A percentile compares a stretch with the other conserved stretches of the same genome.
These are phyloP conservation scores for Boloria euphrosyne DNA, from an alignment of 2,888 invertebrate species.

Conservation along the genomic window DNA sequence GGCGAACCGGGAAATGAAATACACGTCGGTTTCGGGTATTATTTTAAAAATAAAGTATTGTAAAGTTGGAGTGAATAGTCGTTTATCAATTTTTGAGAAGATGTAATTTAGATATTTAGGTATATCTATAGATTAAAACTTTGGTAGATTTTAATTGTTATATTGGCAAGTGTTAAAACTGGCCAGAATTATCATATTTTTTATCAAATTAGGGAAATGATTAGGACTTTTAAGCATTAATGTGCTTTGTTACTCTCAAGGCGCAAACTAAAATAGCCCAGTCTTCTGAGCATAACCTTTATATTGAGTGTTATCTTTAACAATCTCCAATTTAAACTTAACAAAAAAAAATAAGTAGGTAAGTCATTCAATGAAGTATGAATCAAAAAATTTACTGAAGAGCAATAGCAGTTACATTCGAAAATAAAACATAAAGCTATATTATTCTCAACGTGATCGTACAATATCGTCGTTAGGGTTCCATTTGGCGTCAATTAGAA, in stretches of 20 bases:
- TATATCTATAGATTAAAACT: no score
- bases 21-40: conserved; percentile 48
- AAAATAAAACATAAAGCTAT: conserved; percentile 25
- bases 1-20: conserved; percentile 48
- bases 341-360: no score
- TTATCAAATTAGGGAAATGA: no score
- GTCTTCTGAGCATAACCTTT: no score
- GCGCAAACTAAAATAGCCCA: no score
- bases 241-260: no score
- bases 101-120: background rate
- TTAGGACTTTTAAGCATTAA: no score
- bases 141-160: no score
- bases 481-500: conserved; percentile 72
- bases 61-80: background rate
- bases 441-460: conserved; percentile 46
- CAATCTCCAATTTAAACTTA: no score
- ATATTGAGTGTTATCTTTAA: no score
- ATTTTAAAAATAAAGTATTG: conserved; percentile 3
- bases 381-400: background rate
- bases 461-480: conserved; percentile 69
- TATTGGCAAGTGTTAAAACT: no score
- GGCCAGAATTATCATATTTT: no score
- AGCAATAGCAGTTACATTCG: conserved; percentile 5
- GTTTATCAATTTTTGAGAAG: background rate
- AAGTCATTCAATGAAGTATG: background rate